Evolutionary conservation across 2,113 vertebrate genomes (phyloP).

Genomic region (Alectura lathami): DNA sequence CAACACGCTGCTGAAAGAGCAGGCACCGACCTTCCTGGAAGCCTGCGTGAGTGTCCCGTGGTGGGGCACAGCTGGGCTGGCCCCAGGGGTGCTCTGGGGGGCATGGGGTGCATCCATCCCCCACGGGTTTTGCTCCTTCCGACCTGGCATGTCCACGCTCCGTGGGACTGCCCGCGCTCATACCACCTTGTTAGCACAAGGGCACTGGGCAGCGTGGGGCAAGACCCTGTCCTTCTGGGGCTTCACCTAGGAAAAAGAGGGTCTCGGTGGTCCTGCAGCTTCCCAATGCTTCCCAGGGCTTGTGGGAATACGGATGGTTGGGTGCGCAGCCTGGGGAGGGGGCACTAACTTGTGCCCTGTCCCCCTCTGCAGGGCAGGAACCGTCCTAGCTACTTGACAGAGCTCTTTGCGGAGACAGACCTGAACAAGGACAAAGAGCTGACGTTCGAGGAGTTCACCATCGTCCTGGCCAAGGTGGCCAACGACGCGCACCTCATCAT

Average conservation of each 20-base stretch:
- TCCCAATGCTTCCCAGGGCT: not conserved
- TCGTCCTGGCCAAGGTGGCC: not conserved
- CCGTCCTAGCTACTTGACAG: accelerated
- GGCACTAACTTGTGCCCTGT: accelerated
- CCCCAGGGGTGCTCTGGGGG: not conserved
- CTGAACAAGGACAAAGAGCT: not conserved
- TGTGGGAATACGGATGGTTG: accelerated
- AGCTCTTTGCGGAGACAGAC: conserved; percentile 2
- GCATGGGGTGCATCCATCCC: not conserved
- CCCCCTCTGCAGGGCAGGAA: not conserved
- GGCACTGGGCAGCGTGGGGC: not conserved
- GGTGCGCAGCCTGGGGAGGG: accelerated
- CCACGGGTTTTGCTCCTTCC: no score
- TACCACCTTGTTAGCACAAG: not conserved
- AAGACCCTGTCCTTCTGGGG: not conserved
- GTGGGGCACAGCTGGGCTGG: not conserved
- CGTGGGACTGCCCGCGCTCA: accelerated
- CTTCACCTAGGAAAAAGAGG: not conserved
- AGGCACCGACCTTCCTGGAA: not conserved
- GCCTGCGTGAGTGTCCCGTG: not conserved
- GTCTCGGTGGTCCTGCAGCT: not conserved
- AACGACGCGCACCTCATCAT: not conserved
- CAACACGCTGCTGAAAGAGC: accelerated
- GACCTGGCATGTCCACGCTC: accelerated
- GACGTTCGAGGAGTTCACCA: conserved; percentile 19